Evolutionary conservation across 2,113 vertebrate species (phyloP), one percentile per base, ranked within the genome.

Genomic region (Hemiprocne comata): DNA sequence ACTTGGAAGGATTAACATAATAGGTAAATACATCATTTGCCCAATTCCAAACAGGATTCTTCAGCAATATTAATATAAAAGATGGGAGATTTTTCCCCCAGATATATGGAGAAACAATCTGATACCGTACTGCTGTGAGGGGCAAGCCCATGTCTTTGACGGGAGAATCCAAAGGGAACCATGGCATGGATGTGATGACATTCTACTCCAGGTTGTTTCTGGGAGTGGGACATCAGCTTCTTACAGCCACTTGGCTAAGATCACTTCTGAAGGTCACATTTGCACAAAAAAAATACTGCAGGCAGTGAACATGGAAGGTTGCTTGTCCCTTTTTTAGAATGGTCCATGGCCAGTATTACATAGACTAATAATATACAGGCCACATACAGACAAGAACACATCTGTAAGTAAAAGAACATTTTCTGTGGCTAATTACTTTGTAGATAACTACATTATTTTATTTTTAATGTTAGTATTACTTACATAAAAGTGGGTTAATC

Each of bases 381-480:
- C 50, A 78, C 25, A 44, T 28, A 70, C 18, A 50, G 40, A 19
- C 70, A 40, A 36, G n/a, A 85, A 17, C 42, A 72, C 38, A 25
- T 48, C 70, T 78, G 34, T 65, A 76, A 61, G n/a, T 17, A 58
- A 65, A 67, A 44, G 23, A 34, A 48, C 11, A 7, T 79, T 89
- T 82, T 85, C 73, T 76, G 48, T 54, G n/a, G 57, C 31, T 66
- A 75, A 87, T 58, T 91, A 31, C 44, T 85, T 76, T 66, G 34
- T 46, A 82, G 61, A 51, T 60, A 83, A 46, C 34, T 21, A 36
- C 13, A 33, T 34, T 34, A 4, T 71, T 64, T 14, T 53, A 51
- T 33, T 53, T 64, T n/a, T 10, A 42, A 28, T 64, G 46, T 84
- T 91, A 76, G 16, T 66, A 77, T 93, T 91, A 95, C 85, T 96